Evolutionary conservation across 2,888 invertebrate species (phyloP).

Genomic region (Himalopsyche tibetana): DNA sequence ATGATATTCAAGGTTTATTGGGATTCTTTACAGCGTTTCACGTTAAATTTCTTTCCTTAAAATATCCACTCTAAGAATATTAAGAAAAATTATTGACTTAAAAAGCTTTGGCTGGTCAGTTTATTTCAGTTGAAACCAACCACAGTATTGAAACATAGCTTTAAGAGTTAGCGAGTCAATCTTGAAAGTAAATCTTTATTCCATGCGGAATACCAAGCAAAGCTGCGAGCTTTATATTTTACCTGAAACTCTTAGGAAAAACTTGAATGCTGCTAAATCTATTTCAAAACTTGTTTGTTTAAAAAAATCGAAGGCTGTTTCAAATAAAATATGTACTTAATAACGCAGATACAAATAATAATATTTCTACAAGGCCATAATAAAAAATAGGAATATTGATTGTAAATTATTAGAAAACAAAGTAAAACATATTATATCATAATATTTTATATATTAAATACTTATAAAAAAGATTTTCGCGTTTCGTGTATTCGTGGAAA

Average conservation of each 20-base stretch:
- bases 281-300: background rate
- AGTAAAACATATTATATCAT: too few relatives aligned
- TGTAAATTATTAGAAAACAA: too few relatives aligned
- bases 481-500: too few relatives aligned
- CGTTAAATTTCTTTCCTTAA: background rate
- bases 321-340: too few relatives aligned
- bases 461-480: too few relatives aligned
- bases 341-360: too few relatives aligned
- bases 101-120: background rate
- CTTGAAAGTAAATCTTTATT: constrained; percentile 43
- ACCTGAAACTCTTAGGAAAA: constrained; percentile 5
- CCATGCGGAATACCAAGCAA: constrained; percentile 41
- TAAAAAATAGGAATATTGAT: too few relatives aligned
- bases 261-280: background rate
- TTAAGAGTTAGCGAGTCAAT: constrained; percentile 38
- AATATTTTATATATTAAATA: too few relatives aligned
- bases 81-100: constrained; percentile 9
- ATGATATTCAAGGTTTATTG: too few relatives aligned
- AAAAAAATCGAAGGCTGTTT: background rate
- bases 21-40: background rate
- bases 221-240: constrained; percentile 27
- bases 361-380: too few relatives aligned
- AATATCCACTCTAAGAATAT: background rate
- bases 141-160: constrained; percentile 45
- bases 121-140: constrained; percentile 11